These are phyloP conservation scores for Charaxes varanes DNA, from an alignment of 1,140 invertebrate species.

Conservation along the genomic window DNA sequence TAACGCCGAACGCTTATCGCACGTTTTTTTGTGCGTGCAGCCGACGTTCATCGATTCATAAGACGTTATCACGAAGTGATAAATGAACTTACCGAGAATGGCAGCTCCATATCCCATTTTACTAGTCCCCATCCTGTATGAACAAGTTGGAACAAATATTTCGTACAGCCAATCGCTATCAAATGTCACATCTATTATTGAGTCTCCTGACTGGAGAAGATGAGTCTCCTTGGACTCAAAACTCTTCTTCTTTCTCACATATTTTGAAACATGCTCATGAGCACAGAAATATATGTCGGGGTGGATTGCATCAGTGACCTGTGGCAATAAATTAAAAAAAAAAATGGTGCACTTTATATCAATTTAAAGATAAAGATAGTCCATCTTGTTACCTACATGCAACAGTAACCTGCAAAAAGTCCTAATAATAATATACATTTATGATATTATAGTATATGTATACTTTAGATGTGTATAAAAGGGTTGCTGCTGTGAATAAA, in stretches of 20 bases:
- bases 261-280: constrained; percentile 81
- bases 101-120: constrained; percentile 91
- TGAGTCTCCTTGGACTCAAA: constrained; percentile 37
- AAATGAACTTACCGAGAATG: constrained; percentile 80
- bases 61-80: too few species aligned
- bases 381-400: too few species aligned
- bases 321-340: background rate
- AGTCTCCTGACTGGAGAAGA: constrained; percentile 36
- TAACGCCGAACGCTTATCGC: too few species aligned
- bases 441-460: too few species aligned
- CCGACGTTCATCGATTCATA: too few species aligned
- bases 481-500: too few species aligned
- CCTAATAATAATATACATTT: too few species aligned
- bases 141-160: constrained; percentile 93
- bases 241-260: constrained; percentile 41
- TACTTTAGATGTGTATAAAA: too few species aligned
- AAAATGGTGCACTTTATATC: constrained; percentile 2
- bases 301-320: constrained; percentile 79
- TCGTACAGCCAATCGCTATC: constrained; percentile 80
- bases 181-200: constrained; percentile 51
- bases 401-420: too few species aligned
- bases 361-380: too few species aligned
- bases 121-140: constrained; percentile 92
- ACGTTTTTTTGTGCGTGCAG: too few species aligned
- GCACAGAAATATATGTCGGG: constrained; percentile 90